Base-by-base conservation (phyloP, 2,888 invertebrate genomes). In the Dryobotodes eremita region DNA sequence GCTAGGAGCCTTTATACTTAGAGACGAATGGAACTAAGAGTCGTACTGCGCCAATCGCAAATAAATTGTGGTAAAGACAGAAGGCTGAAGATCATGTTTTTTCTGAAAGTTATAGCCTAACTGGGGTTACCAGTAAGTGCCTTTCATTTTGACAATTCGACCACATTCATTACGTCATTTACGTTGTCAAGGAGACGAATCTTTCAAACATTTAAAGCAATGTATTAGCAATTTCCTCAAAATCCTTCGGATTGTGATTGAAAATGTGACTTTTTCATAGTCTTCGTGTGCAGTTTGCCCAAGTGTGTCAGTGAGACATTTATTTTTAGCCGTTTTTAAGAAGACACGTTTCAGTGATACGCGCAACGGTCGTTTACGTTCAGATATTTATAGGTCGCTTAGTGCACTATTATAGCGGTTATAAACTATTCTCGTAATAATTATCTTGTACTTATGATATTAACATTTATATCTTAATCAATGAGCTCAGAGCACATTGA, bases 291-390 rank as follows among this genome's bases (percentile, higher is more conserved):
- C 50, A 55, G 48, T 31, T n/a, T n/a, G 48, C 5, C 10, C 2
- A 57, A 65, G 31, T 75, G 48, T 68, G 55, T 68, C 62, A 55
- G 62, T 48, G 20, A 20, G 36, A 64, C 55, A 80, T 64, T 50
- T 78, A 83, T 80, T 69, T 78, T 57, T 69, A 80, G 53, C 7
- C 3, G 17, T 68, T 68, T 68, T 68, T 76, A 74, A 36, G 77
- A 59, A 82, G 55, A 66, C 68, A 83, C 59, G 83, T 83, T 55
- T 57, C 83, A 77, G n/a, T 80, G 62, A 50, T 31, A 62, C 8
- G 31, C 55, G 17, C 13, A n/a, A 48, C 55, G 61, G 36, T 77
- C 36, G 23, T 48, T 61, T 62, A 66, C 78, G 4, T 77, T 36
- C 20, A 57, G 42, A 42, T 78, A 80, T 68, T 77, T 68, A 83